A percentile compares a stretch with the other conserved stretches of the same genome.
Conservation (phyloP, 2,888 invertebrate genomes). For the Gandaritis pyraliata region DNA sequence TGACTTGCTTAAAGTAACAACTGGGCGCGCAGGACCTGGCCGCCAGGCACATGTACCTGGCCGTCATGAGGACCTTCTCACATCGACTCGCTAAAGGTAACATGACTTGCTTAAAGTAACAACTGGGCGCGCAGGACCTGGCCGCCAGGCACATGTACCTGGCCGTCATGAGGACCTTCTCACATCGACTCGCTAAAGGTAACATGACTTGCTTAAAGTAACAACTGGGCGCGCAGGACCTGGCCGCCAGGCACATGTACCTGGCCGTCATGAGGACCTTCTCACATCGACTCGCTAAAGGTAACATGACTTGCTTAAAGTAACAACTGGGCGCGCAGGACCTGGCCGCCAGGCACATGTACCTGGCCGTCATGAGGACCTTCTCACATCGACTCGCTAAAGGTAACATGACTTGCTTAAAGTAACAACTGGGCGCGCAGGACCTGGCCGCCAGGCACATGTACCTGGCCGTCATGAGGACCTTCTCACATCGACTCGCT, state of each 20-base stretch:
- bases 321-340: slow-evolving; percentile 90
- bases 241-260: slow-evolving; percentile 92
- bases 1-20: slow-evolving; percentile 62
- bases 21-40: slow-evolving; percentile 89
- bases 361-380: slow-evolving; percentile 93
- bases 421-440: slow-evolving; percentile 87
- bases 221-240: slow-evolving; percentile 90
- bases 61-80: slow-evolving; percentile 94
- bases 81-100: slow-evolving; percentile 87
- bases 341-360: slow-evolving; percentile 91
- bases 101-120: slow-evolving; percentile 48
- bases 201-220: background rate
- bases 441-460: slow-evolving; percentile 90
- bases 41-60: slow-evolving; percentile 93
- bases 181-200: slow-evolving; percentile 88
- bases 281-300: slow-evolving; percentile 87
- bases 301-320: slow-evolving; percentile 55
- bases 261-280: slow-evolving; percentile 94
- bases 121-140: slow-evolving; percentile 89
- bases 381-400: slow-evolving; percentile 90
- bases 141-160: slow-evolving; percentile 93
- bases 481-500: slow-evolving; percentile 90
- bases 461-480: slow-evolving; percentile 95
- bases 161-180: slow-evolving; percentile 94
- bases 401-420: slow-evolving; percentile 65